phyloP scores from a whole-genome alignment of 2,888 invertebrate genomes.

The Branchellion lobata region DNA sequence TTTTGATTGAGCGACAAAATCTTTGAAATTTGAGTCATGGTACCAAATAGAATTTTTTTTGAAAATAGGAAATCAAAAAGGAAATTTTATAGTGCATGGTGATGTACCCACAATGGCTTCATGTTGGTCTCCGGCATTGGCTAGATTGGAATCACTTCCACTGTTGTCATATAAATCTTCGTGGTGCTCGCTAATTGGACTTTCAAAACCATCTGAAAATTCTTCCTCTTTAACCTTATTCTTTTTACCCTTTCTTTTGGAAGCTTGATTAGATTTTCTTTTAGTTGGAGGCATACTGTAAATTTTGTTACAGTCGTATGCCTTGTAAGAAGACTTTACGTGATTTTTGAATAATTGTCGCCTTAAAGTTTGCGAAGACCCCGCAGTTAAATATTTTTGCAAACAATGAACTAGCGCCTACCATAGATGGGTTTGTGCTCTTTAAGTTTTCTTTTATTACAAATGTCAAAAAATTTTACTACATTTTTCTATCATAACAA shows the following conservation, averaged over 20 bases:
- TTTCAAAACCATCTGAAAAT: constrained; percentile 12
- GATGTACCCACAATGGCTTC: constrained; percentile 6
- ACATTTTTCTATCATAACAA: no score
- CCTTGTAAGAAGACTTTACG: not conserved
- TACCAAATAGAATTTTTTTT: no score
- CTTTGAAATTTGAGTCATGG: no score
- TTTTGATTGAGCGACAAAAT: no score
- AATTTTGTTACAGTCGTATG: not conserved
- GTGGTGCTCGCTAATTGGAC: constrained; percentile 5
- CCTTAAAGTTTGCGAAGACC: not conserved
- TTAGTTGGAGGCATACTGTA: not conserved
- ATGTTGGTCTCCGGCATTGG: not conserved
- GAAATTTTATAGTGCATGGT: no score
- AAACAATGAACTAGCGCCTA: constrained; percentile 13
- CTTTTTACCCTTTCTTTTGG: not conserved
- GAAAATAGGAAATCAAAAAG: no score
- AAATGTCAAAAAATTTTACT: not conserved
- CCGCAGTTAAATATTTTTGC: not conserved
- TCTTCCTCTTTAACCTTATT: not conserved
- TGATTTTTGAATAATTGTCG: not conserved
- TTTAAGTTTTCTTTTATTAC: not conserved
- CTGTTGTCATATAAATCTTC: not conserved
- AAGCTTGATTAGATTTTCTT: not conserved
- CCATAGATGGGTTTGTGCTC: not conserved
- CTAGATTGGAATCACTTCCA: not conserved